Percentiles rank a stretch among this genome's conserved stretches.
Evolutionary conservation across 2,888 invertebrate genomes (phyloP).

Genomic region (Melangyna quadrimaculata): DNA sequence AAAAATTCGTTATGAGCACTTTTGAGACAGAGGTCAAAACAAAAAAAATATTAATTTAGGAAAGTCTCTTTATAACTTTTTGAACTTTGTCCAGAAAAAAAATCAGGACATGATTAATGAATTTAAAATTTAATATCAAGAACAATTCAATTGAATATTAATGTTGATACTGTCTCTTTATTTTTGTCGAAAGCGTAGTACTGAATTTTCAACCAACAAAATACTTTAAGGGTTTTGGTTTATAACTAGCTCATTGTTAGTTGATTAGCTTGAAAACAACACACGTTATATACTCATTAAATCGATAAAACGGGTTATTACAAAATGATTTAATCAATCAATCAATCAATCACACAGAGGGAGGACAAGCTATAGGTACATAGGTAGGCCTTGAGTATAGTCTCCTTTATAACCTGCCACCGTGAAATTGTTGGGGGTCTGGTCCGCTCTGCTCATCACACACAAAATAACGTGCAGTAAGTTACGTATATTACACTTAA

Average conservation of each 20-base stretch:
- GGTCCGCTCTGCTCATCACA: neutral
- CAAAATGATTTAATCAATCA: conserved; percentile 66
- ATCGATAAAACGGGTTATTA: conserved; percentile 53
- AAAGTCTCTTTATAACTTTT: neutral
- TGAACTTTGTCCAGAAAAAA: neutral
- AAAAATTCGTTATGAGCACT: neutral
- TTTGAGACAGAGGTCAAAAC: neutral
- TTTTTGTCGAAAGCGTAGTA: neutral
- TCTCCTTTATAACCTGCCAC: neutral
- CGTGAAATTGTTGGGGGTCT: conserved; percentile 5
- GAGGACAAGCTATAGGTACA: neutral
- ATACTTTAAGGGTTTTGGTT: neutral
- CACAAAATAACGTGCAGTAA: neutral
- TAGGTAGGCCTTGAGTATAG: neutral
- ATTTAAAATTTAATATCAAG: neutral
- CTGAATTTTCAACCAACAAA: neutral
- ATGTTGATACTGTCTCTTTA: neutral
- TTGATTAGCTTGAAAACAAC: conserved; percentile 43
- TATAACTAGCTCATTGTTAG: neutral
- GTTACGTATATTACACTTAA: conserved; percentile 25
- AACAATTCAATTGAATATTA: neutral
- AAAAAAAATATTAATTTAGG: neutral
- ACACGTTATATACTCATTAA: conserved; percentile 19
- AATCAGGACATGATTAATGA: no score
- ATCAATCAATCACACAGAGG: conserved; percentile 52